Base-by-base conservation (phyloP, 2,888 invertebrate genomes). In the Octonoba sinensis region DNA sequence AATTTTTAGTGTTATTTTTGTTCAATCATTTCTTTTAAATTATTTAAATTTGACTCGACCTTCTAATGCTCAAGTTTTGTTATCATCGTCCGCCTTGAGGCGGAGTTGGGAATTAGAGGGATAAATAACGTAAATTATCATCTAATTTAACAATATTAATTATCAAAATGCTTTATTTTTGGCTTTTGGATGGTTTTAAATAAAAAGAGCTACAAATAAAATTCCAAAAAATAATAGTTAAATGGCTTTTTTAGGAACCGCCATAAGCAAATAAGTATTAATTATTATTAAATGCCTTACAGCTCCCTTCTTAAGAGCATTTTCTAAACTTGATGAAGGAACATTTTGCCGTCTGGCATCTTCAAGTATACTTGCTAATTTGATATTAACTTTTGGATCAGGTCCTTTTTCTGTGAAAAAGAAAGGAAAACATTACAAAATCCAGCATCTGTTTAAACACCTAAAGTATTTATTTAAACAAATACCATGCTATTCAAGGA, bases 281-380 rank as follows among this genome's bases (percentile, higher is more conserved):
- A 8, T 36, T 11, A 36, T 36, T 36, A 36, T 36, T 6, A 36
- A 36, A 20, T 46, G 2, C 69, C 84, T 64, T 84, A 88, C 88
- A 84, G 85, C 88, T 15, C 90, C 88, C 86, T 89, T 91, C 86
- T 92, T 91, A 0, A 94, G 87, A 0, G 90, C 89, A 86, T 88
- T 91, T 75, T 93, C 92, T 78, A 94, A 91, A 0, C 91, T 91
- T 0, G 91, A 89, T 56, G 87, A 86, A 0, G 94, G 93, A 90
- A 94, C 91, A 86, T 91, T 92, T 54, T 89, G 89, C 60, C 91
- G 90, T 85, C 90, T 90, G 0, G 93, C 93, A 86, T 91, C 90
- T 16, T 92, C 92, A 27, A 94, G 89, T 1, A 91, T 86, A 82
- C 90, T 90, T 1, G 91, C 90, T 18, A 94, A 88, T 82, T 89